Base-by-base conservation (phyloP, 2,113 vertebrate species). In the Ranitomeya imitator region DNA sequence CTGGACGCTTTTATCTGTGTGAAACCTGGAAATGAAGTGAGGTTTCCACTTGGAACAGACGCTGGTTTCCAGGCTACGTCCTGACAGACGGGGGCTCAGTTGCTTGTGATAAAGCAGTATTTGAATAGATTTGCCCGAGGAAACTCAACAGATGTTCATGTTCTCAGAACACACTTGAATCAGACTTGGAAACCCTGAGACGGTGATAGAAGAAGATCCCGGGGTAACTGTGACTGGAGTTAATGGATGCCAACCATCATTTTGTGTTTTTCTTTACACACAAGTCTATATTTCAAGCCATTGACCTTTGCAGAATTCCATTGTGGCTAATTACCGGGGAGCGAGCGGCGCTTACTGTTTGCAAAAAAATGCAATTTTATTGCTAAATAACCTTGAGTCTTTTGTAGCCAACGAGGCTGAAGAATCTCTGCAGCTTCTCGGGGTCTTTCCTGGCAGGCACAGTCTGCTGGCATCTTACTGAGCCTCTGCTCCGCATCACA, bases 321-420 rank as follows among this genome's bases (percentile, higher is more conserved):
- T 88, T 61, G 93, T 93, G 93, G 93, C 93, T 95, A 94, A 96
- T 97, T 95, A 94, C 91, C 92, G 92, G 90, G 90, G 87, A 92
- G 92, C 45, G 54, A 91, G 89, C 60, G 92, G 83, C 89, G 93
- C 91, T 91, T 91, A 88, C 91, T 92, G 91, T 94, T 93, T 93
- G 89, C 90, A 94, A 87, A 91, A 31, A 86, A 92, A 92, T 85
- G 87, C 90, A 85, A 91, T 90, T 93, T 85, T 90, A 91, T 91
- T 93, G 89, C 91, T 92, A 89, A 79, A 59, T 94, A 95, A 95
- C 95, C 94, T 94, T 96, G 93, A 91, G 89, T 92, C 85, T 19
- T 91, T 83, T 79, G 83, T 55, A 92, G 89, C 78, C 93, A 92
- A 81, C 87, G 91, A 90, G 78, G 67, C 89, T 93, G 90, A 90